These are phyloP conservation scores for Ochlodes sylvanus DNA, from an alignment of 2,888 invertebrate species.

Conservation along the genomic window DNA sequence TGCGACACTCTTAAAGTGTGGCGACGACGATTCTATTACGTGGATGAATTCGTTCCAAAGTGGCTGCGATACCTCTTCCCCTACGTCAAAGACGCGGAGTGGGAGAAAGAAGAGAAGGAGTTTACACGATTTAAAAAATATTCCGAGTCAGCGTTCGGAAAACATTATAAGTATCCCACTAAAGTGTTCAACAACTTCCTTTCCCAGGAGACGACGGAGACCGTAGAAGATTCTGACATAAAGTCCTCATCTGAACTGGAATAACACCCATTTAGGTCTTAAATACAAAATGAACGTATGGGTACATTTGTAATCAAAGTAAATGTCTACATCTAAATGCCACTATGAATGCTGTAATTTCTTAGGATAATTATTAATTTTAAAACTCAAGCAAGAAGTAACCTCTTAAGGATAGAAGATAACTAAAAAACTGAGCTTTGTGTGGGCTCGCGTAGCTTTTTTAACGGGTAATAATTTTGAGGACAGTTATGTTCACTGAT, in stretches of 20 bases:
- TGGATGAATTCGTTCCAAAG: constrained; percentile 64
- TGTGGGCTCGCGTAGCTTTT: no score
- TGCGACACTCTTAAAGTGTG: constrained; percentile 63
- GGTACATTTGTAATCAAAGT: no score
- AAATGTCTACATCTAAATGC: no score
- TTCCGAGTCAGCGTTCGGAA: constrained; percentile 63
- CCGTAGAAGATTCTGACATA: constrained; percentile 49
- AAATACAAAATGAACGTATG: no score
- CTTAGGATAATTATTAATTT: no score
- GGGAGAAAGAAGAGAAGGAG: constrained; percentile 61
- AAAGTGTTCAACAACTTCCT: constrained; percentile 53
- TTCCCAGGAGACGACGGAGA: constrained; percentile 54
- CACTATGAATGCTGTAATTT: no score
- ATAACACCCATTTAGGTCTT: no score
- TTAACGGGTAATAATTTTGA: no score
- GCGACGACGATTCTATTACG: constrained; percentile 63
- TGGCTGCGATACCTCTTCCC: constrained; percentile 58
- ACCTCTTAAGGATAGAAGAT: no score
- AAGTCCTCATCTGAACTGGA: constrained; percentile 17
- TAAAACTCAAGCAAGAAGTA: no score
- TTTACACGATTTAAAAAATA: constrained; percentile 57
- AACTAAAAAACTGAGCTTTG: no score
- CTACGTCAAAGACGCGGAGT: constrained; percentile 58
- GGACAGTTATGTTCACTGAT: no score
- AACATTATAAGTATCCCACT: constrained; percentile 58